Percentiles rank a stretch among this genome's conserved stretches.
These are phyloP conservation scores for Palythoa grandiflora DNA, from an alignment of 92 coral and sea anemone genomes.

Conservation along the genomic window DNA sequence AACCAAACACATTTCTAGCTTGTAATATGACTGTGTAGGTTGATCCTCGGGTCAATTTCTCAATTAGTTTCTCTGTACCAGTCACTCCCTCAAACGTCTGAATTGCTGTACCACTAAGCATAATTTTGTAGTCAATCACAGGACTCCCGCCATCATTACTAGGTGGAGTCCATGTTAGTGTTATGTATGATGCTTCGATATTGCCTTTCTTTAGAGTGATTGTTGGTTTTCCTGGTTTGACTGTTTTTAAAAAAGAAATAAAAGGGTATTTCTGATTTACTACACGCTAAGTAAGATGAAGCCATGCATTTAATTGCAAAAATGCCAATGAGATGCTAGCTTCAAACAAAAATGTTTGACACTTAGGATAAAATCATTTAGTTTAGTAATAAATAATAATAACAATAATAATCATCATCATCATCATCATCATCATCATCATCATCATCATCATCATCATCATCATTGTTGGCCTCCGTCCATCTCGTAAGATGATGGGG, in stretches of 20 bases:
- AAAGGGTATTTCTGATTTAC: too few species aligned
- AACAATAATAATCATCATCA: too few species aligned
- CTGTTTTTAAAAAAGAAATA: not conserved
- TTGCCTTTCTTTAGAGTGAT: not conserved
- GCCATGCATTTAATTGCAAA: too few species aligned
- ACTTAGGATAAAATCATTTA: too few species aligned
- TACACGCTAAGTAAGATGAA: too few species aligned
- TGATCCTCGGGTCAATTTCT: not conserved
- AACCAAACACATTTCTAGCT: constrained; percentile 5
- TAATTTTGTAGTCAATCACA: constrained; percentile 21
- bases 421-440: too few species aligned
- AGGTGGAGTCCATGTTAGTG: constrained; percentile 1
- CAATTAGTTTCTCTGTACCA: constrained; percentile 4
- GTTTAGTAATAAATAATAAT: too few species aligned
- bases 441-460: too few species aligned
- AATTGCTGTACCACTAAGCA: not conserved
- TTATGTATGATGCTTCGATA: not conserved
- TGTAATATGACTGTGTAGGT: constrained; percentile 13
- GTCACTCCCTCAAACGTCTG: not conserved
- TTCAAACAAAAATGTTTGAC: too few species aligned
- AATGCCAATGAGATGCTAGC: too few species aligned
- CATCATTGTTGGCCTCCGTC: too few species aligned
- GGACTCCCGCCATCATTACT: not conserved
- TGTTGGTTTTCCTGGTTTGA: constrained; percentile 3
- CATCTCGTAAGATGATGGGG: too few species aligned